These are phyloP conservation scores for Leucophenga maculata DNA, from an alignment of 2,888 invertebrate genomes.

Conservation along the genomic window DNA sequence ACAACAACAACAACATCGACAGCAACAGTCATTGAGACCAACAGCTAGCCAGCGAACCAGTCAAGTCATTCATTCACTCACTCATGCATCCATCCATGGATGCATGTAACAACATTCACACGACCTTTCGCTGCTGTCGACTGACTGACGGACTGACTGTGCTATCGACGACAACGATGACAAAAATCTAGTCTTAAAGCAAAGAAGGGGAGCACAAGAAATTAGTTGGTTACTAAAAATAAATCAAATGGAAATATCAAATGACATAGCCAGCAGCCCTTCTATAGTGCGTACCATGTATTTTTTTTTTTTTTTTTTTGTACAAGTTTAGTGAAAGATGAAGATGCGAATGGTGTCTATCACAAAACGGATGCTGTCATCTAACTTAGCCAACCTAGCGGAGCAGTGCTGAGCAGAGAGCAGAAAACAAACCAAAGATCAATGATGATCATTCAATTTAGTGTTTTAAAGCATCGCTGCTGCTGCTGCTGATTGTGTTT, in stretches of 20 bases:
- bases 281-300: background rate
- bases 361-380: constrained; percentile 13
- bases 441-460: constrained; percentile 21
- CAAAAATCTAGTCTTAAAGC: constrained; percentile 20
- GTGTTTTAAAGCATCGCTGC: constrained; percentile 7
- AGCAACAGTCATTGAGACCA: background rate
- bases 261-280: constrained; percentile 15
- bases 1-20: constrained; percentile 9
- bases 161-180: constrained; percentile 42
- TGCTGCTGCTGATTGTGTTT: constrained; percentile 11
- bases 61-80: constrained; percentile 33
- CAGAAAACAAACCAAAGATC: constrained; percentile 1
- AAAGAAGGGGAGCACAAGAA: background rate
- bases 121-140: constrained; percentile 34
- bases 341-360: background rate
- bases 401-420: no score
- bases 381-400: background rate
- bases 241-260: constrained; percentile 51
- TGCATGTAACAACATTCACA: constrained; percentile 29
- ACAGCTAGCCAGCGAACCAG: background rate
- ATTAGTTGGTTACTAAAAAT: constrained; percentile 11
- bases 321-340: background rate
- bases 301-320: no score
- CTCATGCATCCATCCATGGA: constrained; percentile 20
- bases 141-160: no score